phyloP scores from a whole-genome alignment of 2,797 vertebrate genomes.

The Cottoperca gobio region DNA sequence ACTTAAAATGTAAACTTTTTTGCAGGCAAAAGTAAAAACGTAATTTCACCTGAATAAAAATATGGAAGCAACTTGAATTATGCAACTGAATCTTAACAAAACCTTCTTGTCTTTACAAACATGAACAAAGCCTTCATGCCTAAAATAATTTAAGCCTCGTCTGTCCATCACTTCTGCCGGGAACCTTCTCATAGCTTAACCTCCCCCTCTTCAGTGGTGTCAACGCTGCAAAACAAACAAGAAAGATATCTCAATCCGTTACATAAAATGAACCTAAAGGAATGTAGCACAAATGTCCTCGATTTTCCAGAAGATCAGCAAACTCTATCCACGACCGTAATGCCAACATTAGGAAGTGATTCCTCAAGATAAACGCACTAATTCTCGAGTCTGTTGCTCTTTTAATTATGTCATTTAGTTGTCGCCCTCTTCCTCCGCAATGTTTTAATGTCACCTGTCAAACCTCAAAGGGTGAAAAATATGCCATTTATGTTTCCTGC shows the following conservation, averaged over 20 bases:
- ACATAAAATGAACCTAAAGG: neutral
- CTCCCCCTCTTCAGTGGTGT: slow-evolving; percentile 85
- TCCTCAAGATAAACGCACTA: neutral
- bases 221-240: slow-evolving; percentile 66
- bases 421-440: neutral
- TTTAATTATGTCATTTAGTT: neutral
- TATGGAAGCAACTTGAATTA: neutral
- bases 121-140: slow-evolving; percentile 18
- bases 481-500: neutral
- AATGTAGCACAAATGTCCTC: neutral
- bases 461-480: neutral
- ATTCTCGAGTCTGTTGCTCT: neutral
- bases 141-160: slow-evolving; percentile 92
- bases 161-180: slow-evolving; percentile 92
- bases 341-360: neutral
- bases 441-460: neutral
- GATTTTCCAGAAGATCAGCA: neutral
- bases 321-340: neutral
- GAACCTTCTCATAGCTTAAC: slow-evolving; percentile 90
- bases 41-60: neutral
- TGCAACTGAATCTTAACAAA: neutral
- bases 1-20: neutral
- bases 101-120: neutral
- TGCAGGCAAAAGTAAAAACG: neutral
- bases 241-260: slow-evolving; percentile 42